Base-by-base conservation (phyloP, 2,113 vertebrate genomes). In the Manacus vitellinus region DNA sequence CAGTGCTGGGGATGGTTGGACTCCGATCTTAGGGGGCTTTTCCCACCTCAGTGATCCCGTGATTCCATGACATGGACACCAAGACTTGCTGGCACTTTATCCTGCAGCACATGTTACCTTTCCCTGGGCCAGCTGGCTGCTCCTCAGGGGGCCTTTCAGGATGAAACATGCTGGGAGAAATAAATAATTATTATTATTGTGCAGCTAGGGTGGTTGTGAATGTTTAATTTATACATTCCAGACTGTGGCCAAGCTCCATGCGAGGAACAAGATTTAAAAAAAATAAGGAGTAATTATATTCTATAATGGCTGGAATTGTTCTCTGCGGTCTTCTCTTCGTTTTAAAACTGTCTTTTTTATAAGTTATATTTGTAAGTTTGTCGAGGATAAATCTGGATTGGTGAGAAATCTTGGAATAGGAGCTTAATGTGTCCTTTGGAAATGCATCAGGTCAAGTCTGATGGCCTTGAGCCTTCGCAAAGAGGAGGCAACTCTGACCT, bases 111-210 rank as follows among this genome's bases (percentile, higher is more conserved):
- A 20, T 39, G 25, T 16, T 62, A 37, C 37, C 59, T 28, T 62
- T 62, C 24, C 37, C 25, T 28, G 35, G 77, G 80, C 61, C 80
- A 95, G 92, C 81, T 94, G 92, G 66, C 61, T 79, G 70, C 46
- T 19, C 84, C 30, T 58, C 39, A 22, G 67, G 88, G 51, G 54
- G 44, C 37, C 14, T 76, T 78, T 37, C 51, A 37, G 49, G 86
- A 58, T 47, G 55, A 74, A 56, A 62, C 39, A 41, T 54, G 65
- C 47, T 67, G 68, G 31, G n/a, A 65, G 81, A 86, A 62, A 85
- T 6, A 46, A 75, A 83, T 47, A 9, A 92, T 87, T 78, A 72
- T 89, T 84, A 66, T 81, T 89, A 44, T 88, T 78, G 37, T 86
- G 56, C 23, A 37, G 46, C 71, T 70, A 25, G 73, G 6, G 2